A percentile compares a stretch with the other conserved stretches of the same genome.
phyloP scores from a whole-genome alignment of 92 coral and sea anemone species.

The Chrysogorgia sp. region DNA sequence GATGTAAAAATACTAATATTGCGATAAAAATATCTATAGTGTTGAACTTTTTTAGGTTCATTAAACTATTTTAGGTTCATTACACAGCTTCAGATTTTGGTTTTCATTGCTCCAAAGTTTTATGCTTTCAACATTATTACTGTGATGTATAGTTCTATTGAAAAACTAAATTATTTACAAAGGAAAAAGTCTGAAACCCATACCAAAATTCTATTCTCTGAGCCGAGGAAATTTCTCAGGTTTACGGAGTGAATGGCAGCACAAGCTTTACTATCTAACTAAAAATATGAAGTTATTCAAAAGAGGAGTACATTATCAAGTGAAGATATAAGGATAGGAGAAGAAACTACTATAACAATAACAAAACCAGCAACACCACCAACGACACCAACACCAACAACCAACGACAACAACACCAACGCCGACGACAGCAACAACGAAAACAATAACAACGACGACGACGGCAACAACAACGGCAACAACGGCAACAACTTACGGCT shows the following conservation, averaged over 20 bases:
- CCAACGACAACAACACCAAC: background rate
- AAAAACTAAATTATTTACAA: background rate
- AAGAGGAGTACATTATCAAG: background rate
- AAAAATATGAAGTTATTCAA: background rate
- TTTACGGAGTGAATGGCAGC: conserved; percentile 99
- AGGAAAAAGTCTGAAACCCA: conserved; percentile 15
- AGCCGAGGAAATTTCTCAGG: conserved; percentile 91
- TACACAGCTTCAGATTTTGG: too few relatives aligned
- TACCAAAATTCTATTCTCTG: conserved; percentile 90
- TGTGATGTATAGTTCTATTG: background rate
- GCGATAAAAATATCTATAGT: background rate
- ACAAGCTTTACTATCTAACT: conserved; percentile 98
- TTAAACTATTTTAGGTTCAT: too few relatives aligned
- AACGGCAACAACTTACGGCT: conserved; percentile 65
- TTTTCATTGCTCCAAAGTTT: too few relatives aligned
- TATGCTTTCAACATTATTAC: too few relatives aligned
- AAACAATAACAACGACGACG: background rate
- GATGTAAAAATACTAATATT: background rate
- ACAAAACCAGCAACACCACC: background rate
- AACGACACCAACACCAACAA: background rate
- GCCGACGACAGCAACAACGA: background rate
- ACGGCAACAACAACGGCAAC: too few relatives aligned
- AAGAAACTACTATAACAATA: background rate
- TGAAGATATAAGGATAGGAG: background rate
- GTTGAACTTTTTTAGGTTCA: too few relatives aligned